These are phyloP conservation scores for Caradrina clavipalpis DNA, from an alignment of 2,888 invertebrate species.

Conservation along the genomic window DNA sequence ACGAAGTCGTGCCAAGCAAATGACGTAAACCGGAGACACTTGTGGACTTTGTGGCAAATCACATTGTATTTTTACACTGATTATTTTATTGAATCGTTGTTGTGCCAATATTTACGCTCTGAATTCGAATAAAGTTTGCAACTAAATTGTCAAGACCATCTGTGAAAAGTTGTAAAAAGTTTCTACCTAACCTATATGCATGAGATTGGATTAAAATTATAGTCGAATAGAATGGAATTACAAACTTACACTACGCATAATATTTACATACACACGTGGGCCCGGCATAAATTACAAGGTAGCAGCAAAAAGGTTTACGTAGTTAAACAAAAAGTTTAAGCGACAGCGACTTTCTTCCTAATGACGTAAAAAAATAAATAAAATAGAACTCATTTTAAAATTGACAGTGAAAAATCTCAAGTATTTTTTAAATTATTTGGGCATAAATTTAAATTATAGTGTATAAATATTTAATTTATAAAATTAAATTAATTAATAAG, in stretches of 20 bases:
- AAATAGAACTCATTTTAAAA: conserved; percentile 60
- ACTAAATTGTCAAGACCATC: neutral
- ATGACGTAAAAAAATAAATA: conserved; percentile 20
- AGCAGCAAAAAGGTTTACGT: conserved; percentile 21
- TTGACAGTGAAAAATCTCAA: conserved; percentile 62
- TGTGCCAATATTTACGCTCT: conserved; percentile 9
- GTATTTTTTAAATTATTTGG: conserved; percentile 31
- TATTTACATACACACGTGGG: too few relatives aligned
- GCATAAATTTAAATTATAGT: conserved; percentile 66
- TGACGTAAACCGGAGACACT: conserved; percentile 48
- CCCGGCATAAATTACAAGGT: neutral
- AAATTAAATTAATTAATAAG: conserved; percentile 67
- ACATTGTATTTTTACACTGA: conserved; percentile 29
- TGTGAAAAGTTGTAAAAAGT: neutral
- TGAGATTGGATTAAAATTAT: too few relatives aligned
- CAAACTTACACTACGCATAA: neutral
- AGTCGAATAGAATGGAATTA: neutral
- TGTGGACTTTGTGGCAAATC: conserved; percentile 48
- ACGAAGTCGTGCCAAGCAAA: conserved; percentile 46
- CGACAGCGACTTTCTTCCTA: conserved; percentile 3
- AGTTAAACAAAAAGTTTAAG: neutral
- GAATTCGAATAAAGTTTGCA: neutral
- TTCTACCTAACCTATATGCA: too few relatives aligned
- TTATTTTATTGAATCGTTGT: conserved; percentile 42
- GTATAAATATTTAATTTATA: conserved; percentile 59